These are phyloP conservation scores for Enteromius argenteus DNA, from an alignment of 2,797 vertebrate genomes.

Conservation along the genomic window DNA sequence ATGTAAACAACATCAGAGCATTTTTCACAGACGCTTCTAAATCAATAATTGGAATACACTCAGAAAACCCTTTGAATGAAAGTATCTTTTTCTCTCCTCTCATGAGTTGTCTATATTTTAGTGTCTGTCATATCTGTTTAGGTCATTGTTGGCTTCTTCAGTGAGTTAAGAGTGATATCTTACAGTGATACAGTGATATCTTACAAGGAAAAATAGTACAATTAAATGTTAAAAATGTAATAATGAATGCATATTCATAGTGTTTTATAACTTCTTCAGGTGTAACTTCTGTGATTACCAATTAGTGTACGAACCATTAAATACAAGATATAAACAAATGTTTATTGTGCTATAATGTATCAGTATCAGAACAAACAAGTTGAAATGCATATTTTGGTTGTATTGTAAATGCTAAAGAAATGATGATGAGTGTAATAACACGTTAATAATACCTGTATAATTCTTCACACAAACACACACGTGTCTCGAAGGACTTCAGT, in stretches of 20 bases:
- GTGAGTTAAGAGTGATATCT: background rate
- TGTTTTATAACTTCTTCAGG: background rate
- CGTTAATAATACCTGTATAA: background rate
- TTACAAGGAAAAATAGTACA: background rate
- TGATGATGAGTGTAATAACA: background rate
- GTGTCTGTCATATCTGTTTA: background rate
- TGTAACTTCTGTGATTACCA: background rate
- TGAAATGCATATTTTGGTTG: background rate
- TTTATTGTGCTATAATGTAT: background rate
- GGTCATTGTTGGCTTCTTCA: background rate
- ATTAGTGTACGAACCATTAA: background rate
- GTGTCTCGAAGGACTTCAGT: background rate
- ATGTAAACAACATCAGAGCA: background rate
- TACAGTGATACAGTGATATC: background rate
- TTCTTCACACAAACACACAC: background rate
- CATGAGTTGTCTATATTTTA: background rate
- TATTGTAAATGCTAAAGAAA: background rate
- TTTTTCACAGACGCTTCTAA: background rate
- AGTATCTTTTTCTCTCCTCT: background rate
- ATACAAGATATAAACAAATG: background rate
- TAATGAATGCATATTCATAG: background rate
- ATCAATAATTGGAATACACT: constrained; percentile 9
- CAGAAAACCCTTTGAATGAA: background rate
- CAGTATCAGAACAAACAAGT: background rate
- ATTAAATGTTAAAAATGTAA: background rate